Base-by-base conservation (phyloP, 92 coral and sea anemone genomes). In the Epizoanthus stellaris region DNA sequence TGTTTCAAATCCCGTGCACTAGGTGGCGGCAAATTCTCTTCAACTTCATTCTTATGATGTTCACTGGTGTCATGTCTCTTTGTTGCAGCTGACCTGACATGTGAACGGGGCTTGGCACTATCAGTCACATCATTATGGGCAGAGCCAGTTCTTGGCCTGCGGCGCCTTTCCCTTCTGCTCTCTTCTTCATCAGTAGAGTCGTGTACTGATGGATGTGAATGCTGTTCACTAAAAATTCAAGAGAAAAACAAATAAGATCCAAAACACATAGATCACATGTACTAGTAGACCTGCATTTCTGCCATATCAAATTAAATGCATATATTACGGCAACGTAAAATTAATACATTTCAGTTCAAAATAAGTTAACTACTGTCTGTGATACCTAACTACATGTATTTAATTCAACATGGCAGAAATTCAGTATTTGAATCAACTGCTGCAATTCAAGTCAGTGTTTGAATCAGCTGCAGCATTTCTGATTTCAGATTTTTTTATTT, bases 171-270 rank as follows among this genome's bases (percentile, higher is more conserved):
- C 52, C 52, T 53, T 74, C 39, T 82, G 34, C 75, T 90, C 64
- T 86, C 88, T 13, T 84, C 87, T 69, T 87, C 84, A 68, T 87
- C 93, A 56, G 52, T 85, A 11, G 93, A 72, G 12, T 82, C 87
- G 60, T 86, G 82, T 45, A 76, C 85, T 59, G 76, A 80, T 58
- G 81, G 23, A 64, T 79, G 83, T 36, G 80, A 56, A 9, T 15
- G 65, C 56, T 45, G 72, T 63, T 79, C 83, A 63, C 83, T 79
- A 60, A 62, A 52, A 79, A 79, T 4, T 8, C 36, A 76, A 59
- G 5, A 76, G 12, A 79, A 2, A 1, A n/a, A 5, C 0, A 36
- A n/a, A 1, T 42, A 17, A 21, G 25, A 12, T 49, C n/a, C 54
- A 69, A 69, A 42, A 63, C 30, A 45, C 52, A 30, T 4, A 23